Percentiles rank a stretch among this genome's conserved stretches.
These are phyloP conservation scores for Hybos culiciformis DNA, from an alignment of 2,888 invertebrate species.

Conservation along the genomic window DNA sequence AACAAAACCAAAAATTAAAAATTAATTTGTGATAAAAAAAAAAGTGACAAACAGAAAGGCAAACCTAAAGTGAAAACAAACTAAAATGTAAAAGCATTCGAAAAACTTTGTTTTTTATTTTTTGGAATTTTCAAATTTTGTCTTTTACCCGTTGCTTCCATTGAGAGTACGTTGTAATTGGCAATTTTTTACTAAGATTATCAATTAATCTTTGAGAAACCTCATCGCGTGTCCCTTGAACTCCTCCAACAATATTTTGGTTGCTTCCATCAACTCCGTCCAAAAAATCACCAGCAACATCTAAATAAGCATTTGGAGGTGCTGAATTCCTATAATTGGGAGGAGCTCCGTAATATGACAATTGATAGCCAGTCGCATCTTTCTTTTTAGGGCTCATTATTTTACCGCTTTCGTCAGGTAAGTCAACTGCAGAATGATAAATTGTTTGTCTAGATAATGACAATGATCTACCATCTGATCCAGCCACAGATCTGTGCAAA, in stretches of 20 bases:
- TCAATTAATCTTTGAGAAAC: constrained; percentile 40
- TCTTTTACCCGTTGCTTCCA: constrained; percentile 45
- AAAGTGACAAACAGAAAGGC: constrained; percentile 5
- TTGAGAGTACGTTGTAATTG: constrained; percentile 45
- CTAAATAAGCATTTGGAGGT: constrained; percentile 8
- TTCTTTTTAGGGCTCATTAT: constrained; percentile 12
- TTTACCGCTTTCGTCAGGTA: constrained; percentile 20
- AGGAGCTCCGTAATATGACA: constrained; percentile 26
- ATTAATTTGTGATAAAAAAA: constrained; percentile 6
- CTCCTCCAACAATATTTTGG: constrained; percentile 14
- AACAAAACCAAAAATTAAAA: background rate
- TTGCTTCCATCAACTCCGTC: constrained; percentile 19
- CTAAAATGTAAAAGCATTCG: too few species aligned
- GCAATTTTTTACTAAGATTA: constrained; percentile 36
- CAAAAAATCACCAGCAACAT: constrained; percentile 9
- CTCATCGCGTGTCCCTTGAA: constrained; percentile 32
- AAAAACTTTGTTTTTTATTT: constrained; percentile 10
- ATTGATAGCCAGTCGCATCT: constrained; percentile 8
- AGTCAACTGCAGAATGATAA: constrained; percentile 45
- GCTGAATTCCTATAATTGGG: constrained; percentile 25
- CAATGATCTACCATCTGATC: constrained; percentile 35
- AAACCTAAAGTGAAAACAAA: constrained; percentile 8
- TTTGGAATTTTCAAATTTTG: constrained; percentile 16
- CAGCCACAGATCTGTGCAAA: constrained; percentile 33
- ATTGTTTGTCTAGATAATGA: constrained; percentile 44